A percentile compares a stretch with the other conserved stretches of the same genome.
Conservation (phyloP, 2,797 vertebrate genomes). For the Prunella strophiata region DNA sequence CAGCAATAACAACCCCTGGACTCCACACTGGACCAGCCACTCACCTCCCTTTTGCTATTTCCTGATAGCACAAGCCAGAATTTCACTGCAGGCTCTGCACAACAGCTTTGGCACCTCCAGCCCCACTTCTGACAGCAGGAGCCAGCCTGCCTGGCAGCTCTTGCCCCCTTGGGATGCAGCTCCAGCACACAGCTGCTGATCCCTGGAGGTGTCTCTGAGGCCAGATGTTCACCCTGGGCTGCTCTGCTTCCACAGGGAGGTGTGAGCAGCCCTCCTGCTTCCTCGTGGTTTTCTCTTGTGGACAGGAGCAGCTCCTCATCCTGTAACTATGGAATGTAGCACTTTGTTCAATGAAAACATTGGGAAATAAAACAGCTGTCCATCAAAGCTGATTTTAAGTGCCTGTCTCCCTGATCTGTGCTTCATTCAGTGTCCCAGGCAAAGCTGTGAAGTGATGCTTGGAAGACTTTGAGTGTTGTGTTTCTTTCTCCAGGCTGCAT, state of each 20-base stretch:
- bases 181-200: background rate
- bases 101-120: background rate
- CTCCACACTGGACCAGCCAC: background rate
- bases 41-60: background rate
- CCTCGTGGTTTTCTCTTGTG: slow-evolving; percentile 24
- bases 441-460: background rate
- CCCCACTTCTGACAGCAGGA: background rate
- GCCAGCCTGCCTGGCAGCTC: background rate
- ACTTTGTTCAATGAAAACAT: slow-evolving; percentile 50
- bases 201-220: slow-evolving; percentile 20
- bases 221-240: background rate
- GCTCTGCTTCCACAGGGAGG: background rate
- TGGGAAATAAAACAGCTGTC: slow-evolving; percentile 62
- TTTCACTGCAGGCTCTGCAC: background rate
- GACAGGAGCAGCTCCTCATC: slow-evolving; percentile 19
- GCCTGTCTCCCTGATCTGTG: background rate
- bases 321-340: slow-evolving; percentile 52
- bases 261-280: background rate
- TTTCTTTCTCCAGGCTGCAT: background rate
- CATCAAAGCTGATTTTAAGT: background rate
- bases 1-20: background rate
- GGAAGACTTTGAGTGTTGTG: background rate
- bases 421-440: background rate
- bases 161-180: background rate
- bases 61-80: background rate